Evolutionary conservation across 1,140 invertebrate genomes (phyloP), one percentile per base, ranked within the genome.

Genomic region (Tribolium madens): DNA sequence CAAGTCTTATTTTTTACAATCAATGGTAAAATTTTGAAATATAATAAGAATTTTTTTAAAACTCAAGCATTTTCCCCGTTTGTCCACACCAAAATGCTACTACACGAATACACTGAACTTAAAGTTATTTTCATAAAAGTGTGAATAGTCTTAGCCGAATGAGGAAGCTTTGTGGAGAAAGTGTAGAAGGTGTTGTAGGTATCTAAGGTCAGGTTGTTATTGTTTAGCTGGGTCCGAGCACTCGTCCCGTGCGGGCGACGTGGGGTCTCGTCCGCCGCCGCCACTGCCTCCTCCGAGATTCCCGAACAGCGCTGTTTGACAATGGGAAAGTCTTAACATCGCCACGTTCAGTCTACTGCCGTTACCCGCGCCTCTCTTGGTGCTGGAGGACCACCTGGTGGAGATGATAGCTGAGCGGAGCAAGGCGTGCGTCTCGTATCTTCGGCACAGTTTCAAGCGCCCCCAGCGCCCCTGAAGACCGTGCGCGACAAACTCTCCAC

Each of bases 291-390:
- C 88, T 84, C 89, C 89, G 86, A 87, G 89, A 84, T 91, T 90
- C 87, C 89, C 89, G 85, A 90, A 89, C 88, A 90, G 87, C 87
- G 89, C 88, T 88, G 90, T 91, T 87, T 91, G 90, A 91, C 90
- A 90, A 88, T 90, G 89, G 89, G 89, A 88, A 89, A 87, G 84
- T 86, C 88, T 88, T 86, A 88, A 88, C 86, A 87, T 87, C 81
- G 82, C 83, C 76, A 82, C 84, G 36, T 85, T 85, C 76, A 82
- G 82, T 73, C 81, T 85, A 71, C 79, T 87, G 82, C 87, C 86
- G 76, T 83, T 86, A 77, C 86, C 85, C 70, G 81, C 84, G 75
- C 86, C 86, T 69, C 84, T 88, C 73, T 78, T 86, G 69, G 84
- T 83, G 13, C 82, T 89, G 68, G 88, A 89, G 83, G 87, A 85